Conservation (phyloP, 92 coral and sea anemone species). For the Pocillopora meandrina region DNA sequence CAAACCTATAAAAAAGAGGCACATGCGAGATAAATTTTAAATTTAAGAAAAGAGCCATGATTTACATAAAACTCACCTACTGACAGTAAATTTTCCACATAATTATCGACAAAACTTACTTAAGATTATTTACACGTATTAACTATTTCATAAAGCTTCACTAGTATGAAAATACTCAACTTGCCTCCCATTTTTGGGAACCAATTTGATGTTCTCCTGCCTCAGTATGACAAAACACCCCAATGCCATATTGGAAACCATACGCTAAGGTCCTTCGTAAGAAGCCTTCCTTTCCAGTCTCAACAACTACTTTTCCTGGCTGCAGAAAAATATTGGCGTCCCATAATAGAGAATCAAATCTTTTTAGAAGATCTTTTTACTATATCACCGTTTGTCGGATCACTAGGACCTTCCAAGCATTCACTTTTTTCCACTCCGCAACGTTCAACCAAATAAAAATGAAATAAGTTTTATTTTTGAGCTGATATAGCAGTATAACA, state of each 20-base stretch:
- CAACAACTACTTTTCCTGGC: too few species aligned
- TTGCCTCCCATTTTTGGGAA: not conserved
- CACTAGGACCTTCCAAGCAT: too few species aligned
- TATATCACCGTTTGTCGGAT: too few species aligned
- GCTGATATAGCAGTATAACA: too few species aligned
- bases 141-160: not conserved
- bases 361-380: too few species aligned
- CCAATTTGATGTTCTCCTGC: not conserved
- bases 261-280: not conserved
- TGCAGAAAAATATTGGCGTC: too few species aligned
- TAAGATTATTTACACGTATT: not conserved
- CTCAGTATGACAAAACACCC: not conserved
- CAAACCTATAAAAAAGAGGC: too few species aligned
- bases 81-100: not conserved
- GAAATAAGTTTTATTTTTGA: too few species aligned
- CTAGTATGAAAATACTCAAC: not conserved
- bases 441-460: too few species aligned
- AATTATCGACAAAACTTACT: too few species aligned
- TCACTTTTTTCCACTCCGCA: too few species aligned
- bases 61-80: not conserved
- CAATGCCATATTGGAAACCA: not conserved
- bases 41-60: slow-evolving; percentile 6
- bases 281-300: not conserved
- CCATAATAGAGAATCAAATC: too few species aligned
- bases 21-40: not conserved